Evolutionary conservation across 1,140 invertebrate species (phyloP), one percentile per base, ranked within the genome.

Genomic region (Sycophaga agraensis): DNA sequence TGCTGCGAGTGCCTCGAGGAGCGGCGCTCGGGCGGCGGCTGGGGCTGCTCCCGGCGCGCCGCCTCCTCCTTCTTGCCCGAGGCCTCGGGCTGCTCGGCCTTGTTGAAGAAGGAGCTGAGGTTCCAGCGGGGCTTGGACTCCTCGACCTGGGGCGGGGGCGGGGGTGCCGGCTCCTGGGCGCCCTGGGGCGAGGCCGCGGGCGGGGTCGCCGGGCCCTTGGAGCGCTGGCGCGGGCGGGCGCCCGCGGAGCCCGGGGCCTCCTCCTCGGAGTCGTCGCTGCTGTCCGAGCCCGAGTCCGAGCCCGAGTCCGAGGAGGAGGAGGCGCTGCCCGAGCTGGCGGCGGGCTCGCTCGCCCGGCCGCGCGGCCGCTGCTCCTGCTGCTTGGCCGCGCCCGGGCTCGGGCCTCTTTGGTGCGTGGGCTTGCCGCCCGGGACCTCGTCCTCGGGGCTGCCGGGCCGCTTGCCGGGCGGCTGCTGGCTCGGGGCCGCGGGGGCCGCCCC

Each of bases 181-280:
- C 62, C 40, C 12, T 66, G 54, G 4, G 78, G 78, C 4, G 77
- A 79, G 1, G 74, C 66, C 0, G 76, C 75, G 5, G 75, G 75
- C 0, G 77, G 74, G 9, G 78, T 78, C 0, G 71, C 59, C 3
- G 77, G 73, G 0, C 76, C 78, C 42, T 76, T 73, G 17, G 59
- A 7, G n/a, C 63, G 62, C 14, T 59, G 66, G 4, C 42, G 40
- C 50, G 46, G 16, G 12, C 21, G 11, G n/a, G 26, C 66, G 28
- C 50, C n/a, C 14, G 1, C 31, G 37, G 28, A 4, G 24, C 5
- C 2, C n/a, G 19, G 21, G 4, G 22, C 43, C 11, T 83, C 82
- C 39, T 84, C 83, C 5, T 77, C 79, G 8, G 83, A 83, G 58
- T 84, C 84, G 45, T 84, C 83, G 65, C 80, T 83, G 65, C 76